Evolutionary conservation across 2,113 vertebrate genomes (phyloP).

Genomic region (Holacanthus passer): DNA sequence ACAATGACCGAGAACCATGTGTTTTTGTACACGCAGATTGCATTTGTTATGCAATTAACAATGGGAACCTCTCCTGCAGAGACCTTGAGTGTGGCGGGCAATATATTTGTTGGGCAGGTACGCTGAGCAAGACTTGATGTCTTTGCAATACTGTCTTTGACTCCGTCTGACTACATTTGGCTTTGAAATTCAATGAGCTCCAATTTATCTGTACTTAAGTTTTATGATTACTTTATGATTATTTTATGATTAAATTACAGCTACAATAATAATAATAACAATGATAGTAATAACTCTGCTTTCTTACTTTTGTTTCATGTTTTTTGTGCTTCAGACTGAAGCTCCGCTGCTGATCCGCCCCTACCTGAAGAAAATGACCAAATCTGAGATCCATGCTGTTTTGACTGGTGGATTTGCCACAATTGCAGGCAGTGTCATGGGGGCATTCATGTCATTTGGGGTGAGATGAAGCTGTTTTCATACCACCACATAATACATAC

Average conservation of each 20-base stretch:
- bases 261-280: fast-evolving
- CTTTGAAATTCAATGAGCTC: neutral
- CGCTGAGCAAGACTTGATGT: neutral
- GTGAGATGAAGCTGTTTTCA: slow-evolving; percentile 79
- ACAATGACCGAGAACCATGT: slow-evolving; percentile 45
- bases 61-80: slow-evolving; percentile 93
- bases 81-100: slow-evolving; percentile 95
- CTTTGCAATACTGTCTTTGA: neutral
- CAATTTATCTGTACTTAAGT: neutral
- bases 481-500: neutral
- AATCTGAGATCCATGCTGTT: slow-evolving; percentile 94
- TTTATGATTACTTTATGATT: too few species aligned
- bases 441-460: slow-evolving; percentile 95
- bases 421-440: slow-evolving; percentile 95
- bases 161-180: neutral
- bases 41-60: slow-evolving; percentile 94
- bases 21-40: slow-evolving; percentile 85
- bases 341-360: slow-evolving; percentile 93
- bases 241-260: too few species aligned
- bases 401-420: slow-evolving; percentile 96
- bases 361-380: slow-evolving; percentile 92
- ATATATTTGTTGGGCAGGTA: slow-evolving; percentile 98
- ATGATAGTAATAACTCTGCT: neutral
- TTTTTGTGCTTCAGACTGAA: slow-evolving; percentile 85
- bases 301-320: neutral